Percentiles rank a stretch among this genome's conserved stretches.
Conservation (phyloP, 2,797 vertebrate species). For the Cyprinodon diabolis region DNA sequence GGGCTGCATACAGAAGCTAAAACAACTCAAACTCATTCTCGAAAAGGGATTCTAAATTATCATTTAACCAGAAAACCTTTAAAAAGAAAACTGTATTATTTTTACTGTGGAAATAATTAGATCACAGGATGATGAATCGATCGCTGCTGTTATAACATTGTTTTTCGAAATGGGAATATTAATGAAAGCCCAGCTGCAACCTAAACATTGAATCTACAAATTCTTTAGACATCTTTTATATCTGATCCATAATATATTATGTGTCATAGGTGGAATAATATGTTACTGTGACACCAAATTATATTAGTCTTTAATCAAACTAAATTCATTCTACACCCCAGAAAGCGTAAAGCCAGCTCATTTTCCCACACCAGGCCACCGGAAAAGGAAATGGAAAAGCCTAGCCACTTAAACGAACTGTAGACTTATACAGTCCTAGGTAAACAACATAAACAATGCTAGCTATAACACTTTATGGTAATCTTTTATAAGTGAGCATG, state of each 20-base stretch:
- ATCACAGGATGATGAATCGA: not conserved
- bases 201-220: not conserved
- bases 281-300: too few relatives aligned
- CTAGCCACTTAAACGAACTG: too few relatives aligned
- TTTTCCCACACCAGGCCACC: too few relatives aligned
- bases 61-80: not conserved
- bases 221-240: not conserved
- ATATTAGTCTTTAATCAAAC: not conserved
- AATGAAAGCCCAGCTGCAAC: not conserved
- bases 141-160: not conserved
- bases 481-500: too few relatives aligned
- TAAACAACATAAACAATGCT: too few relatives aligned
- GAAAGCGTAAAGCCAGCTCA: not conserved
- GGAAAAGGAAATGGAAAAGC: too few relatives aligned
- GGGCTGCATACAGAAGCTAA: conserved; percentile 34
- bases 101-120: not conserved
- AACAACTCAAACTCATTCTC: conserved; percentile 19
- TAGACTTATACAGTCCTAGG: too few relatives aligned
- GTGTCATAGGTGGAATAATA: not conserved
- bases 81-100: conserved; percentile 1
- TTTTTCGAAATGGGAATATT: not conserved
- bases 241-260: not conserved
- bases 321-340: not conserved
- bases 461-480: too few relatives aligned
- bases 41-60: not conserved